Percentiles rank a stretch among this genome's conserved stretches.
phyloP scores from a whole-genome alignment of 2,113 vertebrate genomes.

The Vidua macroura region DNA sequence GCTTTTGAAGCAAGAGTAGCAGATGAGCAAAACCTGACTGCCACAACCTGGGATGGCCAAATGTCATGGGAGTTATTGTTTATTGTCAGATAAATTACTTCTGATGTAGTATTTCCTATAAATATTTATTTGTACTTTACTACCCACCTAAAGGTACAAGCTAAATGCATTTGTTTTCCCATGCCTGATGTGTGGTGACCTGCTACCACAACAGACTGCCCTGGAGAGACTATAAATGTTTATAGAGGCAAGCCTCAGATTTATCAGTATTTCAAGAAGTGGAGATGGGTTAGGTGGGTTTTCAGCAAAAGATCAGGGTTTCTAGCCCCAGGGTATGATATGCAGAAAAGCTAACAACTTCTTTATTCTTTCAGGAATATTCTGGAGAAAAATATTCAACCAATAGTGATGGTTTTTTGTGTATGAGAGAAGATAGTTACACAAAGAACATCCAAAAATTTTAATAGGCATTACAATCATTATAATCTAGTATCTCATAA shows the following conservation, averaged over 20 bases:
- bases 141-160: background rate
- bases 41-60: background rate
- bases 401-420: background rate
- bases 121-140: conserved; percentile 12
- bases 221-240: background rate
- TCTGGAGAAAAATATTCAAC: background rate
- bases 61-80: background rate
- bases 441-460: background rate
- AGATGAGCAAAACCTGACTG: background rate
- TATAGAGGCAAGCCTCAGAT: background rate
- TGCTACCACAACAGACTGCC: background rate
- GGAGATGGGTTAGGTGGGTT: background rate
- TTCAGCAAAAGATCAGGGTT: background rate
- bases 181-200: background rate
- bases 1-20: background rate
- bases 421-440: background rate
- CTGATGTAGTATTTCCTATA: background rate
- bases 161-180: background rate
- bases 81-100: background rate
- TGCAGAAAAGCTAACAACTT: background rate
- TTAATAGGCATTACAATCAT: background rate
- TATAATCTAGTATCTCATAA: background rate
- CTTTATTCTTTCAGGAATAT: background rate
- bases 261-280: background rate
- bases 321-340: background rate